These are phyloP conservation scores for Maccullochella peelii DNA, from an alignment of 2,113 vertebrate genomes.

Conservation along the genomic window DNA sequence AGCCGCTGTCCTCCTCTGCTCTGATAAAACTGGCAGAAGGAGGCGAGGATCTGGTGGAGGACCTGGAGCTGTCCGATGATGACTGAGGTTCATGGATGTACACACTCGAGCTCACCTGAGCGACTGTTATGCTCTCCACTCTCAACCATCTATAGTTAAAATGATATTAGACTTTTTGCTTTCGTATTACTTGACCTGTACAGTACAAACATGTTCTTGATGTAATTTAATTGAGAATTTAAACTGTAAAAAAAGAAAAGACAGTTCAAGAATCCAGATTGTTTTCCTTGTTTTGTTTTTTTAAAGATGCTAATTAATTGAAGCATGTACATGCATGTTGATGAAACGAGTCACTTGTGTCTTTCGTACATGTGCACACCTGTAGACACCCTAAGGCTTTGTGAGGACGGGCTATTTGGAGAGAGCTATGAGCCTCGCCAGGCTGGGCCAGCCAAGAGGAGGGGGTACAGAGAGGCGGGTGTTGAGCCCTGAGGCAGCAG, in stretches of 20 bases:
- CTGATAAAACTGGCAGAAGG: constrained; percentile 89
- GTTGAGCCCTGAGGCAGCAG: constrained; percentile 71
- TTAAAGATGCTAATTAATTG: constrained; percentile 18
- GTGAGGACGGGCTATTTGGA: constrained; percentile 61
- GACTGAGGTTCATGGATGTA: constrained; percentile 72
- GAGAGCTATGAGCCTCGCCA: constrained; percentile 26
- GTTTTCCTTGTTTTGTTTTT: not conserved
- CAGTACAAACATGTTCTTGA: constrained; percentile 53
- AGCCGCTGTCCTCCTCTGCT: constrained; percentile 82
- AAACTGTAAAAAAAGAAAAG: constrained; percentile 30
- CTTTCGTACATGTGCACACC: constrained; percentile 62
- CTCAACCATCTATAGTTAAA: not conserved
- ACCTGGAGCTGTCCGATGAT: constrained; percentile 91
- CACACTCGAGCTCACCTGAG: constrained; percentile 1
- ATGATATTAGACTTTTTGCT: constrained; percentile 17
- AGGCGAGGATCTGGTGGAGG: constrained; percentile 90
- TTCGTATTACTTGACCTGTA: constrained; percentile 55
- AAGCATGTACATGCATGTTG: constrained; percentile 15
- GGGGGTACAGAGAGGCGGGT: constrained; percentile 64
- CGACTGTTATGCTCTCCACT: not conserved
- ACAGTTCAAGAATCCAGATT: not conserved
- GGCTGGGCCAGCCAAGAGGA: constrained; percentile 52
- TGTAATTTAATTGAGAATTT: constrained; percentile 51
- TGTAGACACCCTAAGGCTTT: constrained; percentile 64
- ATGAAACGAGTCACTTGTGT: constrained; percentile 33